phyloP scores from a whole-genome alignment of 2,797 vertebrate genomes.

The Momotus momota region DNA sequence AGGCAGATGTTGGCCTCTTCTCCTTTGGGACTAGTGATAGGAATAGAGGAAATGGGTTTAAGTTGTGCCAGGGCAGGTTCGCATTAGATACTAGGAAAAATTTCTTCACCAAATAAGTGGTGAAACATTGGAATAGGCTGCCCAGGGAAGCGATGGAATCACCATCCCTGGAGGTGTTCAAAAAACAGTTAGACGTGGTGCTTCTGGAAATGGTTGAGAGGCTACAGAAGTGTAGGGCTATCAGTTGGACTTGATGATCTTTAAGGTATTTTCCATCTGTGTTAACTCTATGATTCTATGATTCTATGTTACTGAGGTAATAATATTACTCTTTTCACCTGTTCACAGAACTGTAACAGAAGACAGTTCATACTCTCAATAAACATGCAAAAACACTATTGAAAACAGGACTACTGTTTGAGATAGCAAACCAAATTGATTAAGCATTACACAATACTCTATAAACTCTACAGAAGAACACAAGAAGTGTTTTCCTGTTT shows the following conservation, averaged over 20 bases:
- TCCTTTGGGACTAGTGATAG: no score
- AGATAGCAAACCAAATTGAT: neutral
- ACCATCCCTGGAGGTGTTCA: neutral
- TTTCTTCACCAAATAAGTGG: no score
- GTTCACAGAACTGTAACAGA: neutral
- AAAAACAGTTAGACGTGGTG: no score
- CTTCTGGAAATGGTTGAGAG: no score
- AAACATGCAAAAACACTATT: neutral
- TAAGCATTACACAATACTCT: neutral
- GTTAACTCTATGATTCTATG: no score
- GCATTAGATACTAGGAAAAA: no score
- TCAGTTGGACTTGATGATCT: no score
- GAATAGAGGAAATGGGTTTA: no score
- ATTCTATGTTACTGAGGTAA: neutral
- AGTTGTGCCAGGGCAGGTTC: no score
- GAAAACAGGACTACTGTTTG: neutral
- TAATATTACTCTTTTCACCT: neutral
- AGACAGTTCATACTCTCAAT: neutral
- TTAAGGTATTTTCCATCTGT: no score
- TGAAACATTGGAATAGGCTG: neutral
- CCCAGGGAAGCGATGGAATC: neutral
- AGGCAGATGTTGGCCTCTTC: no score
- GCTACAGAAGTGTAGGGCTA: no score
- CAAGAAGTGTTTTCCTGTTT: neutral
- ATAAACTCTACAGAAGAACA: neutral